Evolutionary conservation across 2,797 vertebrate genomes (phyloP), one percentile per base, ranked within the genome.

Genomic region (Psittacula derbiana): DNA sequence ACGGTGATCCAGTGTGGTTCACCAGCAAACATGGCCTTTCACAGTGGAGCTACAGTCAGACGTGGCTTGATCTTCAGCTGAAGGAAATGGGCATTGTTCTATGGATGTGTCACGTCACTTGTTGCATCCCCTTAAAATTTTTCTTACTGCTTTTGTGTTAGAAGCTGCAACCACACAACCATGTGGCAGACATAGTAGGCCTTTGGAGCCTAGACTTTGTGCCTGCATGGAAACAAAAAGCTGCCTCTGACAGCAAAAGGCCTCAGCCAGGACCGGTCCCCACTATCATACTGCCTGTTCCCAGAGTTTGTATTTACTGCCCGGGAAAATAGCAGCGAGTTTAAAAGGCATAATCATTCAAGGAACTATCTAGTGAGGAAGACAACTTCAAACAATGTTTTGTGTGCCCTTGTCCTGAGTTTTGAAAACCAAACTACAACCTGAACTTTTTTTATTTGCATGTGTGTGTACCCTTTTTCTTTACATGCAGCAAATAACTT

Each of bases 81-180:
- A 30, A 23, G 1, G 17, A n/a, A 84, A 3, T 25, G 23, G 52
- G 58, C 57, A 46, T 14, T 0, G 0, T 38, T 52, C 76, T 40
- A 2, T 19, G 50, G 47, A 28, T 21, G 24, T 15, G n/a, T 31
- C 47, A 12, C 6, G 46, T 28, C 71, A 8, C 75, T 86, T 30
- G 11, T 3, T 47, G 61, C 21, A 57, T n/a, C 10, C 16, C 66
- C 61, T 74, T 33, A 31, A 20, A 8, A 5, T 12, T 66, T 40
- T 79, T 55, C 15, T 46, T 60, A 15, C 25, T 8, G 8, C 44
- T 33, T 76, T 24, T 24, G 28, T 57, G n/a, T 46, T 40, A 50
- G 64, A 40, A 15, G 41, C 49, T 65, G 55, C 81, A 83, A 19
- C 50, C 53, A 16, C 24, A 8, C 33, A 41, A 27, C 12, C 43